Percentiles rank a stretch among this genome's conserved stretches.
Conservation (phyloP, 2,113 vertebrate species). For the Oreochromis tanganicae region DNA sequence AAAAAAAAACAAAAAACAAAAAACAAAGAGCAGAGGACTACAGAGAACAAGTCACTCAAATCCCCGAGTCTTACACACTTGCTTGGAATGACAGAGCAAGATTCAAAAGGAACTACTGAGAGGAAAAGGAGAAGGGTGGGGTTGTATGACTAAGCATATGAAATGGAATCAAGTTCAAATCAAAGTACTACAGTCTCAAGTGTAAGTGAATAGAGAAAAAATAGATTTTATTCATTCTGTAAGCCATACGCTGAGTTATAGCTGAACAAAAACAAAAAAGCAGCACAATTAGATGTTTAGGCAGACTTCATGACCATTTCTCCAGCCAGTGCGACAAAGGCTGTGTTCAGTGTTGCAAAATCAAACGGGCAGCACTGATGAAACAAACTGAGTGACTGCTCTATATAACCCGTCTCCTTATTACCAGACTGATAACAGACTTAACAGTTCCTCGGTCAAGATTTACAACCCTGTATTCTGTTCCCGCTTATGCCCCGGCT, state of each 20-base stretch:
- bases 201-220: background rate
- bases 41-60: background rate
- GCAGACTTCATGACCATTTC: background rate
- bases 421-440: conserved; percentile 47
- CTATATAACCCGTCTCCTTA: background rate
- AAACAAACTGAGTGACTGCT: conserved; percentile 7
- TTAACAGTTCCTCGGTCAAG: conserved; percentile 22
- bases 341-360: background rate
- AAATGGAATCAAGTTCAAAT: background rate
- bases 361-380: background rate
- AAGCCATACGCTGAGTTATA: background rate
- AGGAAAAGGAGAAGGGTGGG: background rate
- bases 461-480: conserved; percentile 43
- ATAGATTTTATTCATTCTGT: background rate
- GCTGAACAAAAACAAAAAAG: background rate
- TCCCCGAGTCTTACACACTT: background rate
- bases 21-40: background rate
- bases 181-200: background rate
- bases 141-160: background rate
- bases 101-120: background rate
- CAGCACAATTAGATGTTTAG: background rate
- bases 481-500: background rate
- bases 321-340: background rate
- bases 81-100: background rate
- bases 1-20: background rate